These are phyloP conservation scores for Epirrhoe alternata DNA, from an alignment of 2,888 invertebrate genomes.

Conservation along the genomic window DNA sequence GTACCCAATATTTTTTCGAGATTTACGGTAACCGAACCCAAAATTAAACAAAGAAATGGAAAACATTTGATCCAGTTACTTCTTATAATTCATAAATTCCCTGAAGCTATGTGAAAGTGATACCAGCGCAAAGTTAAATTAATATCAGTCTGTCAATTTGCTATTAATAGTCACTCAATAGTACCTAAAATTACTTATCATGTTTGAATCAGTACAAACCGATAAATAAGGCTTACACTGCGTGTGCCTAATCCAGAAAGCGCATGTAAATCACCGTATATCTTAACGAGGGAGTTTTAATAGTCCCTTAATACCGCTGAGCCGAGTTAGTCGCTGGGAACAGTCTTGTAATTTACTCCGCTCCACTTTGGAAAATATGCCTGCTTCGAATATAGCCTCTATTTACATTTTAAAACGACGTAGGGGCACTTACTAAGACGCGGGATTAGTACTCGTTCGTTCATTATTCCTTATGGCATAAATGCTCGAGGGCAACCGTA, in stretches of 20 bases:
- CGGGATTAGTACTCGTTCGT: conserved; percentile 53
- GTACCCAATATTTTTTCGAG: conserved; percentile 22
- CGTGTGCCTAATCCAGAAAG: conserved; percentile 62
- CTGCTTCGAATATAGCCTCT: conserved; percentile 51
- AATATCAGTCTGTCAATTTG: conserved; percentile 1
- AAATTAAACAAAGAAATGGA: conserved; percentile 17
- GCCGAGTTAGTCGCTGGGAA: conserved; percentile 58
- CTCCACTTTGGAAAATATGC: conserved; percentile 62
- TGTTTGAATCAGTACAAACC: conserved; percentile 39
- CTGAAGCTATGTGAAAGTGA: conserved; percentile 6
- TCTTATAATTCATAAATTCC: conserved; percentile 1
- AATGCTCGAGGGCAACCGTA: conserved; percentile 32
- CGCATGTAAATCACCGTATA: conserved; percentile 66
- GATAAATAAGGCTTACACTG: conserved; percentile 55
- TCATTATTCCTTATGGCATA: conserved; percentile 46
- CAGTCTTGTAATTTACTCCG: conserved; percentile 69
- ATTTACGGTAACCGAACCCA: conserved; percentile 26
- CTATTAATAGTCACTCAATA: background rate
- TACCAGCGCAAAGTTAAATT: conserved; percentile 10
- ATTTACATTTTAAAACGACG: conserved; percentile 57
- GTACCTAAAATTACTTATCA: background rate
- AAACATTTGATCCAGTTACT: conserved; percentile 10
- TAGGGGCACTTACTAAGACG: conserved; percentile 45
- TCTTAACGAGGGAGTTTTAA: conserved; percentile 67
- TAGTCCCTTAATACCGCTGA: conserved; percentile 68